A percentile compares a stretch with the other conserved stretches of the same genome.
Evolutionary conservation across 2,888 invertebrate genomes (phyloP).

Genomic region (Oligia strigilis): DNA sequence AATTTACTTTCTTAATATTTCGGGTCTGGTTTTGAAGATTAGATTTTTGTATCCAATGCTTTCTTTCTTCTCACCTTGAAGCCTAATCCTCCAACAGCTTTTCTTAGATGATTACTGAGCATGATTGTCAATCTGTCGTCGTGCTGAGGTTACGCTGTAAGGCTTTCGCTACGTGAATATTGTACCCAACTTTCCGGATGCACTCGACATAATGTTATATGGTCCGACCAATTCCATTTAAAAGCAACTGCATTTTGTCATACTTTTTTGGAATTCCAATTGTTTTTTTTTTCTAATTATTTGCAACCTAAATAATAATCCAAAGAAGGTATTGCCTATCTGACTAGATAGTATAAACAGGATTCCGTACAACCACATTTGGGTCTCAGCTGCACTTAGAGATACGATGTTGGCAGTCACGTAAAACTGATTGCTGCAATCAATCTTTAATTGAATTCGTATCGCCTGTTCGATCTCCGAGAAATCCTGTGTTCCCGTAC

Average conservation of each 20-base stretch:
- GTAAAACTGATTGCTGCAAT: constrained; percentile 77
- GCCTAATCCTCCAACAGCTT: background rate
- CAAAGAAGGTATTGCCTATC: background rate
- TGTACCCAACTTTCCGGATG: constrained; percentile 24
- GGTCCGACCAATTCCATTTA: constrained; percentile 8
- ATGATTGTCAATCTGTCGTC: background rate
- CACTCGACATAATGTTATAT: constrained; percentile 13
- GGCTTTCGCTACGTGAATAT: constrained; percentile 18
- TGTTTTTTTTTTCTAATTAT: background rate
- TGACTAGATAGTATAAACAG: background rate
- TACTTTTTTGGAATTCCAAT: constrained; percentile 12
- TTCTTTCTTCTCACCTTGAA: background rate
- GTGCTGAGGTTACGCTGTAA: background rate
- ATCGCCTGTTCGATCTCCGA: constrained; percentile 78
- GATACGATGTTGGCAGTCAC: constrained; percentile 64
- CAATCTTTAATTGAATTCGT: constrained; percentile 85
- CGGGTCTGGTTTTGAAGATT: background rate
- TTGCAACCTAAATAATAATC: constrained; percentile 30
- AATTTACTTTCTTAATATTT: background rate
- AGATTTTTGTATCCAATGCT: background rate
- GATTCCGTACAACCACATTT: constrained; percentile 39
- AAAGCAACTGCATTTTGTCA: constrained; percentile 33
- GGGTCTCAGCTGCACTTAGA: constrained; percentile 62
- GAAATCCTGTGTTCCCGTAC: constrained; percentile 64
- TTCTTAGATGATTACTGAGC: background rate